phyloP scores from a whole-genome alignment of 2,797 vertebrate species.

The Apodemus agrarius region DNA sequence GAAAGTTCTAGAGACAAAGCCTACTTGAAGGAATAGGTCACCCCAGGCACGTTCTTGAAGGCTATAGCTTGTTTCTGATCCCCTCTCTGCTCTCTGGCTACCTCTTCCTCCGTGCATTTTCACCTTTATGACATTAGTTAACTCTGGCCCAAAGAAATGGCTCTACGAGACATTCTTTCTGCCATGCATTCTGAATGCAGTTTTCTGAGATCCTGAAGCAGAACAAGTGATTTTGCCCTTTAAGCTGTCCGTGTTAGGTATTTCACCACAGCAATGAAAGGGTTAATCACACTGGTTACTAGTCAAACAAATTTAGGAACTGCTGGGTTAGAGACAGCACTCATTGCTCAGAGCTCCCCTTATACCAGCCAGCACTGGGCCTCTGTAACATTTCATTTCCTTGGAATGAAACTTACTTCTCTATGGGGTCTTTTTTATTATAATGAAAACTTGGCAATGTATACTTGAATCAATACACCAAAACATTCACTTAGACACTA shows the following conservation, averaged over 20 bases:
- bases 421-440: slow-evolving; percentile 29
- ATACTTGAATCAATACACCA: slow-evolving; percentile 40
- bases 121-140: background rate
- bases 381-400: background rate
- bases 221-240: background rate
- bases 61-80: background rate
- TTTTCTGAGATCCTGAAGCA: background rate
- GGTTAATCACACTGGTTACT: background rate
- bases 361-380: background rate
- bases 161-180: background rate
- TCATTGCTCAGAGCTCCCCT: background rate
- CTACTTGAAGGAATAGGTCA: too few relatives aligned
- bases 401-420: slow-evolving; percentile 43
- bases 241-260: too few relatives aligned
- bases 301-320: slow-evolving; percentile 4
- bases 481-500: slow-evolving; percentile 23
- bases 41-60: background rate
- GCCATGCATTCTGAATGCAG: background rate
- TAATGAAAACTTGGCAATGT: slow-evolving; percentile 22
- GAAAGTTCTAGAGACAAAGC: background rate
- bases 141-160: background rate
- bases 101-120: background rate
- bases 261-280: background rate
- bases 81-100: background rate
- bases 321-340: background rate